Percentiles rank a stretch among this genome's conserved stretches.
phyloP scores from a whole-genome alignment of 2,888 invertebrate species.

The Acrobasis consociella region DNA sequence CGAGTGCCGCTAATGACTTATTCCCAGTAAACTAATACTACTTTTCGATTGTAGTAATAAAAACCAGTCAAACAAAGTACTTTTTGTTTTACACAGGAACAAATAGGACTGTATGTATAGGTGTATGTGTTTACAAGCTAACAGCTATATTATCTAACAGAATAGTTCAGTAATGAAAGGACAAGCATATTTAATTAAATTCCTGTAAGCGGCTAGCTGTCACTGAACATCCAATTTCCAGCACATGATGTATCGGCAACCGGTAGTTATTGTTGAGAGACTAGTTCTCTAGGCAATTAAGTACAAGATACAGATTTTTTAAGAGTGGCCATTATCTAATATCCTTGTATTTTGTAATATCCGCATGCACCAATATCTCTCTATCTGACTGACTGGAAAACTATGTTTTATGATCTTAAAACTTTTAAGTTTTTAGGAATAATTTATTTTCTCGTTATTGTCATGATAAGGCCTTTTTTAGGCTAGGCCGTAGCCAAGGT shows the following conservation, averaged over 20 bases:
- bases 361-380: no score
- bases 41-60: constrained; percentile 10
- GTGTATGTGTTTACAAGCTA: constrained; percentile 1
- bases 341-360: no score
- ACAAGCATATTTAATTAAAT: neutral
- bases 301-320: no score
- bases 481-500: constrained; percentile 47
- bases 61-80: constrained; percentile 35
- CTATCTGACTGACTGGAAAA: no score
- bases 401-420: no score
- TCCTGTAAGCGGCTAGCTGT: neutral
- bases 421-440: neutral
- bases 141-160: neutral
- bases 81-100: neutral
- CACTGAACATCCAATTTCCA: neutral
- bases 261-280: neutral
- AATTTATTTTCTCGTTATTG: neutral
- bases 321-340: no score
- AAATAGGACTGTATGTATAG: neutral
- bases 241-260: neutral
- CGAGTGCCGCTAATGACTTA: neutral
- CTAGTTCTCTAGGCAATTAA: neutral
- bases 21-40: constrained; percentile 14
- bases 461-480: constrained; percentile 37
- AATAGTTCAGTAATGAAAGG: neutral